Base-by-base conservation (phyloP, 2,797 vertebrate species). In the Fratercula arctica region DNA sequence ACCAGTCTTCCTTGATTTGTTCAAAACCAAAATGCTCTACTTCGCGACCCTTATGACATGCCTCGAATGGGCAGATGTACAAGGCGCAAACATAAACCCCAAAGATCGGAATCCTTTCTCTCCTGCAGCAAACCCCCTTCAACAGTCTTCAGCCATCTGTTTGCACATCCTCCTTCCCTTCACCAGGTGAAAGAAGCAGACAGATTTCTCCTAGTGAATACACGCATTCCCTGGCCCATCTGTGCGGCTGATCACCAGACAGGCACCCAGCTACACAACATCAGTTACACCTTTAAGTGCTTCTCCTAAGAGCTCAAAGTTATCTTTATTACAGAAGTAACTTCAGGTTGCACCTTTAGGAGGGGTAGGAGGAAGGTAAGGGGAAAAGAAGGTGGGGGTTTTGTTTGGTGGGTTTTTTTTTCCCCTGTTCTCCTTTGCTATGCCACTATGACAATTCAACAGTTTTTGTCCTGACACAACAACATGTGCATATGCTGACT, bases 41-140 rank as follows among this genome's bases (percentile, higher is more conserved):
- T 50, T 85, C 13, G 11, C 28, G 24, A 66, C 43, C 48, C 66
- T 91, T 74, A 51, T 68, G 46, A 68, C 19, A 51, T 12, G 50
- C 21, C 50, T 90, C 0, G 0, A 76, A 72, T 2, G 6, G 48
- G 15, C 59, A 72, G 72, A 74, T 1, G 7, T 12, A 46, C 1
- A 7, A 64, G 14, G 33, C 25, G 12, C 37, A 83, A 70, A 69
- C 0, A 45, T 17, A 72, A 83, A 77, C 43, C 29, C 13, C 48
- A 67, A 85, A 84, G 29, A 50, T 0, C 43, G 28, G 43, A 69
- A 53, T 82, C 31, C 39, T 45, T 59, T 63, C 50, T 39, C 59
- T 66, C 66, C 67, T 35, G 70, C 17, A 23, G 51, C 63, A 88
- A 86, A 24, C 3, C 4, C 54, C 12, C 11, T 48, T 39, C 37